phyloP scores from a whole-genome alignment of 2,113 vertebrate species.

The Eretmochelys imbricata region DNA sequence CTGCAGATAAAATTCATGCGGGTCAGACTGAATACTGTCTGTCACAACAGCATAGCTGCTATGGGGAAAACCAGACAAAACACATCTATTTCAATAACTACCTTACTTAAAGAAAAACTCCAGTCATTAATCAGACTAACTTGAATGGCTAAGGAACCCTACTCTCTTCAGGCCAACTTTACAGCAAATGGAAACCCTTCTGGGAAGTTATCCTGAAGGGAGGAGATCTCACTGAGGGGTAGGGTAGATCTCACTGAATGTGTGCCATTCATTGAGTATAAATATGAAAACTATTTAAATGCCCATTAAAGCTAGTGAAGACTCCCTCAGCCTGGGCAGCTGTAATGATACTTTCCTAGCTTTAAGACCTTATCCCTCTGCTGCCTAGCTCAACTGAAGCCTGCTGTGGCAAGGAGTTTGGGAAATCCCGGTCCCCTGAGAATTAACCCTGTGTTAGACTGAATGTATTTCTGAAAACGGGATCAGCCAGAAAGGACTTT shows the following conservation, averaged over 20 bases:
- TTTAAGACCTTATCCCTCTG: neutral
- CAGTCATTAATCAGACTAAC: constrained; percentile 14
- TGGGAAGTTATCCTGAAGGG: neutral
- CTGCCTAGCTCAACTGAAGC: neutral
- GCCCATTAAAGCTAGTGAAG: neutral
- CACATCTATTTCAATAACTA: constrained; percentile 12
- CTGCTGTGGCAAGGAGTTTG: neutral
- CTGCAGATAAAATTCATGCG: constrained; percentile 63
- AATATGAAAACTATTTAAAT: neutral
- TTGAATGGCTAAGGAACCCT: neutral
- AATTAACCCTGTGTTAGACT: neutral
- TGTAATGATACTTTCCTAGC: neutral
- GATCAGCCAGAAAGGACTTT: neutral
- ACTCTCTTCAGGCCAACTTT: neutral
- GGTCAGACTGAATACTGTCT: constrained; percentile 64
- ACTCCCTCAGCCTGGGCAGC: neutral
- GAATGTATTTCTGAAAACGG: neutral
- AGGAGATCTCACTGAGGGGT: neutral
- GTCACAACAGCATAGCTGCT: constrained; percentile 23
- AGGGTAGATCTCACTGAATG: neutral
- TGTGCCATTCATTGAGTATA: neutral
- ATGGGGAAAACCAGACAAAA: neutral
- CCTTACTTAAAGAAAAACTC: constrained; percentile 42
- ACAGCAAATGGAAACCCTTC: neutral
- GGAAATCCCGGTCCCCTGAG: neutral